Conservation (phyloP, 1,140 invertebrate genomes). For the Cotesia typhae region DNA sequence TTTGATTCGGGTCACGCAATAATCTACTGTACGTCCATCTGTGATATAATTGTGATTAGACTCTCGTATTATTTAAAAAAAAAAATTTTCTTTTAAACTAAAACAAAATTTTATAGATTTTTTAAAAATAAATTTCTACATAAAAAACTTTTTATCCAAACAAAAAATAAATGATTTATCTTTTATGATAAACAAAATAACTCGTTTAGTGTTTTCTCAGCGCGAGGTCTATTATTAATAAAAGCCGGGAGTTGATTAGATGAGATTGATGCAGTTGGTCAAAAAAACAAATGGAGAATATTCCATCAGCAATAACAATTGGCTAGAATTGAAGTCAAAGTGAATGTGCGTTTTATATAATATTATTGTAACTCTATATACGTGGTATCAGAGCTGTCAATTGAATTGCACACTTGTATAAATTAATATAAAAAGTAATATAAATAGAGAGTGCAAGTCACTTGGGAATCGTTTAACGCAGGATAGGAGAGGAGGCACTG, state of each 20-base stretch:
- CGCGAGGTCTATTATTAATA: too few relatives aligned
- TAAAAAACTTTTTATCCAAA: neutral
- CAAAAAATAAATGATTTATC: too few relatives aligned
- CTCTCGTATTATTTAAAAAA: neutral
- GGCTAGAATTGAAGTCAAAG: slow-evolving; percentile 22
- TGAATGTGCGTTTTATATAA: slow-evolving; percentile 9
- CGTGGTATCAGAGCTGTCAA: slow-evolving; percentile 4
- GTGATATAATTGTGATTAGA: slow-evolving; percentile 24
- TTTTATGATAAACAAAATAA: too few relatives aligned
- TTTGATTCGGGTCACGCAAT: slow-evolving; percentile 43
- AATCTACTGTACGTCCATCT: slow-evolving; percentile 5
- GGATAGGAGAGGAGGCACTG: slow-evolving; percentile 32
- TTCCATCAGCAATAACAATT: neutral
- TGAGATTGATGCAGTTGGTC: too few relatives aligned
- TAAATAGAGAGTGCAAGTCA: slow-evolving; percentile 15
- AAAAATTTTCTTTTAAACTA: too few relatives aligned
- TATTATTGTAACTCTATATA: too few relatives aligned
- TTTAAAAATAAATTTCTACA: neutral
- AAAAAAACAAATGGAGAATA: too few relatives aligned
- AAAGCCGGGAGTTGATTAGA: too few relatives aligned
- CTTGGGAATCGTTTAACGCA: slow-evolving; percentile 32
- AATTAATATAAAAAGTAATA: neutral
- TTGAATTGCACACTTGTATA: slow-evolving; percentile 14
- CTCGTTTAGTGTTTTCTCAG: too few relatives aligned
- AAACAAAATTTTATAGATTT: too few relatives aligned